Conservation (phyloP, 2,113 vertebrate species). For the Chinchilla lanigera region DNA sequence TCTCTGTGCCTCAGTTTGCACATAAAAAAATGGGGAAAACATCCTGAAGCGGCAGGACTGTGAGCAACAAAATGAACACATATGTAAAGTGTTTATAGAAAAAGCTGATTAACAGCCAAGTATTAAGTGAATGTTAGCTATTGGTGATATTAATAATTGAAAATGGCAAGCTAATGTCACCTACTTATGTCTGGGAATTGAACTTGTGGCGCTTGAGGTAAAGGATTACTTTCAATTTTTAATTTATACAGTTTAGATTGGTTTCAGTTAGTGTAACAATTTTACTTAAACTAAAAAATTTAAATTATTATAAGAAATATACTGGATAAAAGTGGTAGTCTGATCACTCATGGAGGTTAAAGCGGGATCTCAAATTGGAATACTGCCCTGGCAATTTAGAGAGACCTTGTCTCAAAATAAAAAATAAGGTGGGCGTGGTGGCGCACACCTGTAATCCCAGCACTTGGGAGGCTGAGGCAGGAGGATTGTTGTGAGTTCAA, state of each 20-base stretch:
- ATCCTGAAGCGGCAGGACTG: neutral
- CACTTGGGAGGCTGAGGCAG: no score
- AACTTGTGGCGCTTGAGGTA: neutral
- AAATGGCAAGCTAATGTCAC: neutral
- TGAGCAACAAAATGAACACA: neutral
- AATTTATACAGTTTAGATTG: neutral
- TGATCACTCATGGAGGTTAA: neutral
- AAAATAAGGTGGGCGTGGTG: neutral
- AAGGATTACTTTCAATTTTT: neutral
- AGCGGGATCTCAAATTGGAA: neutral
- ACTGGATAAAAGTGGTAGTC: neutral
- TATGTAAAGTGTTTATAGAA: neutral
- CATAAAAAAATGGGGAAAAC: neutral
- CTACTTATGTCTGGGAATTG: neutral
- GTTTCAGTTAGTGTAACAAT: neutral
- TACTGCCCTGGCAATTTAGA: neutral
- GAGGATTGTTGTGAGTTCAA: no score
- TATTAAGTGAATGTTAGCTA: neutral
- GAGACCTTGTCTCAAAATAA: neutral
- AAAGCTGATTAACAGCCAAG: neutral
- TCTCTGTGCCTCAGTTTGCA: neutral
- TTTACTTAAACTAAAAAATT: conserved; percentile 34
- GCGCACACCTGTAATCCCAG: no score
- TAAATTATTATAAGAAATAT: neutral
- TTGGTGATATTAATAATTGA: neutral